Conservation (phyloP, 2,797 vertebrate species). For the Pseudomugil gertrudae region DNA sequence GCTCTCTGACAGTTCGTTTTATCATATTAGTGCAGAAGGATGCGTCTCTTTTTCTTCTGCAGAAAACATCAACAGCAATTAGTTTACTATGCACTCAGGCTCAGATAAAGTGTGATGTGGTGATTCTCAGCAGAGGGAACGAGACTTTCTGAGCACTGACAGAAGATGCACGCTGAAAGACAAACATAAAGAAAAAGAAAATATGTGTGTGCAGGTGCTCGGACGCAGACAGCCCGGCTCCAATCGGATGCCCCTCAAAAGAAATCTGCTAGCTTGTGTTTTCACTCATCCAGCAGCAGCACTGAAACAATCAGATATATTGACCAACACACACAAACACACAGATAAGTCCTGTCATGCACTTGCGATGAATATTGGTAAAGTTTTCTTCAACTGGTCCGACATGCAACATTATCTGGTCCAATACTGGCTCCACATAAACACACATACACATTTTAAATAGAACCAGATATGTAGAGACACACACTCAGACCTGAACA, state of each 20-base stretch:
- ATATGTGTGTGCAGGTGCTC: slow-evolving; percentile 2
- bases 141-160: not conserved
- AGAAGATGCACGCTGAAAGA: slow-evolving; percentile 40
- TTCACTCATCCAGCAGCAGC: slow-evolving; percentile 46
- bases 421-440: slow-evolving; percentile 47
- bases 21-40: not conserved
- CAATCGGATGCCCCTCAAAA: slow-evolving; percentile 58
- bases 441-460: slow-evolving; percentile 17
- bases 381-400: slow-evolving; percentile 36
- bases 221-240: slow-evolving; percentile 64
- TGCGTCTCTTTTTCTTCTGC: not conserved
- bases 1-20: not conserved
- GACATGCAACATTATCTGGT: slow-evolving; percentile 69
- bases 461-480: slow-evolving; percentile 15
- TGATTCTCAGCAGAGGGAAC: not conserved
- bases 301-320: slow-evolving; percentile 75
- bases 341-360: slow-evolving; percentile 46
- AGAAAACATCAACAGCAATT: not conserved
- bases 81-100: not conserved
- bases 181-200: slow-evolving; percentile 20
- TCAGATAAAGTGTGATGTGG: not conserved
- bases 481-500: slow-evolving; percentile 17
- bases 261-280: slow-evolving; percentile 59
- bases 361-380: slow-evolving; percentile 52
- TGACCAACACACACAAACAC: slow-evolving; percentile 48